These are phyloP conservation scores for Crocodylus rhombifer DNA, from an alignment of 2,797 vertebrate species.

Conservation along the genomic window DNA sequence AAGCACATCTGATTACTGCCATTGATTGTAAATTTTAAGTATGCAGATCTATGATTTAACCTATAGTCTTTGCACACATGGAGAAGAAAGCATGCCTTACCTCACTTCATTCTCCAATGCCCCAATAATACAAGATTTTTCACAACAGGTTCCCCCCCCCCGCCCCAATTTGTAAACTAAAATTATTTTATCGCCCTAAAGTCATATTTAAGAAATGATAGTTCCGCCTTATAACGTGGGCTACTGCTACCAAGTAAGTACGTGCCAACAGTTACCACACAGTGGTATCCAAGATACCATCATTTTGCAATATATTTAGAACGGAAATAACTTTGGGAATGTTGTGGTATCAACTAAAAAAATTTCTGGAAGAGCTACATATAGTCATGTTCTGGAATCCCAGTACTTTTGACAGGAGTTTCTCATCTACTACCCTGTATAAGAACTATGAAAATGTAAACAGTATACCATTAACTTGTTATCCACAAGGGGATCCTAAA, in stretches of 20 bases:
- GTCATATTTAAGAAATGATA: not conserved
- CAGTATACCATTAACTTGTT: not conserved
- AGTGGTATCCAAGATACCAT: not conserved
- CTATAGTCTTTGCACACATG: not conserved
- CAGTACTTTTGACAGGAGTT: not conserved
- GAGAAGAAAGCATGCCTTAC: not conserved
- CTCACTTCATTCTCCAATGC: not conserved
- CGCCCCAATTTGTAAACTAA: not conserved
- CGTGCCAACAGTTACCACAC: not conserved
- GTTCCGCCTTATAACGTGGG: not conserved
- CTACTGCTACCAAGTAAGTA: not conserved
- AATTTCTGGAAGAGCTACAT: not conserved
- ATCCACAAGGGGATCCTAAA: not conserved
- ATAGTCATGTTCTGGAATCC: not conserved
- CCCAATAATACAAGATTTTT: not conserved
- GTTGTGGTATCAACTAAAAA: not conserved
- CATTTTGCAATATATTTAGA: not conserved
- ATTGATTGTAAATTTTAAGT: fast-evolving
- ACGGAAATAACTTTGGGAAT: fast-evolving
- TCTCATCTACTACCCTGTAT: not conserved
- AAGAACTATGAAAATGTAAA: not conserved
- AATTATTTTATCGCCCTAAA: not conserved
- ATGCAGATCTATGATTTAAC: not conserved
- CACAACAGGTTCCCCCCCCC: not conserved
- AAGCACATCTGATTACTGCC: not conserved